Evolutionary conservation across 2,113 vertebrate genomes (phyloP).

Genomic region (Charina bottae): DNA sequence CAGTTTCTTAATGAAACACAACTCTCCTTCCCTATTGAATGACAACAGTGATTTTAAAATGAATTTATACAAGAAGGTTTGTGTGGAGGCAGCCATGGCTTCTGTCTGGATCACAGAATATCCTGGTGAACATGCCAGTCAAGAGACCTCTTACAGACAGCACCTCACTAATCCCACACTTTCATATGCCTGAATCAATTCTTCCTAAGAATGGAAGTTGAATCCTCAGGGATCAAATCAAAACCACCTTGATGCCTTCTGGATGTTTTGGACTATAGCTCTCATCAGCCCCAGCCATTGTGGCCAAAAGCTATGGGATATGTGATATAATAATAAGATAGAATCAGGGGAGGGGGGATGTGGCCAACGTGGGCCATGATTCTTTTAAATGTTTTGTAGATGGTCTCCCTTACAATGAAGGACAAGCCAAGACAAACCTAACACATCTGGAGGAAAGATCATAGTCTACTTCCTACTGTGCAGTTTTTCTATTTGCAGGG

Average conservation of each 20-base stretch:
- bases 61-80: background rate
- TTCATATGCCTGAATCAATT: background rate
- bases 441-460: background rate
- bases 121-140: background rate
- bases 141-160: background rate
- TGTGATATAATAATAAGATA: background rate
- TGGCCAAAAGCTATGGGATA: background rate
- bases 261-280: background rate
- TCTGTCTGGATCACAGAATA: background rate
- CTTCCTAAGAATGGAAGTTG: background rate
- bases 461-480: background rate
- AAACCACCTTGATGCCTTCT: background rate
- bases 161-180: background rate
- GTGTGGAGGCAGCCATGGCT: background rate
- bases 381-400: background rate
- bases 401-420: background rate
- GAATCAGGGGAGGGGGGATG: background rate
- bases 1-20: background rate
- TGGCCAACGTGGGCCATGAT: background rate
- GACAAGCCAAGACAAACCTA: background rate
- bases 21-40: background rate
- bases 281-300: background rate
- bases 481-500: background rate
- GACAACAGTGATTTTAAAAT: background rate
- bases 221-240: background rate